These are phyloP conservation scores for Pangasius krempfi DNA, from an alignment of 2,797 vertebrate species.

Conservation along the genomic window DNA sequence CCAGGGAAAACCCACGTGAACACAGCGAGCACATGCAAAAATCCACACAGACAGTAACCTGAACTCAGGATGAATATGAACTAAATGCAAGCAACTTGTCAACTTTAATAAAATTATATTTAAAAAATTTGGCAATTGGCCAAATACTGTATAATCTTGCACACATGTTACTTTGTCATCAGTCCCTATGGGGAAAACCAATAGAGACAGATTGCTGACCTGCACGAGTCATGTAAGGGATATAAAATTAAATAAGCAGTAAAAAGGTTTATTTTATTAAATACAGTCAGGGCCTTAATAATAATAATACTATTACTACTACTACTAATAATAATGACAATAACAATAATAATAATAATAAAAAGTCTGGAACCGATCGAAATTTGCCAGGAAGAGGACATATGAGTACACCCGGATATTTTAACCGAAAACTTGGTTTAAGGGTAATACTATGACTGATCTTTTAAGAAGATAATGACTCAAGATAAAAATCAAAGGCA, in stretches of 20 bases:
- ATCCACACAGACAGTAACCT: neutral
- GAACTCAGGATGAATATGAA: neutral
- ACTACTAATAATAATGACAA: neutral
- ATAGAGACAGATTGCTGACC: neutral
- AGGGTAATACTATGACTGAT: neutral
- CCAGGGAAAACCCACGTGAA: neutral
- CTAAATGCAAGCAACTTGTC: neutral
- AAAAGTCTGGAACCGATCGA: neutral
- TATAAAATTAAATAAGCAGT: neutral
- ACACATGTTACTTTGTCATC: neutral
- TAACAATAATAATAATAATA: neutral
- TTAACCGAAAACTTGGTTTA: neutral
- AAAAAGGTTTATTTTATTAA: neutral
- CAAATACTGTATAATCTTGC: too few relatives aligned
- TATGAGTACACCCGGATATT: neutral
- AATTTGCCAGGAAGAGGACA: neutral
- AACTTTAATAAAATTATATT: neutral
- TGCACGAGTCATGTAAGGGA: neutral
- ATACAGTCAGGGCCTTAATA: neutral
- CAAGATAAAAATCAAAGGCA: neutral
- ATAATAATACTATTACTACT: neutral
- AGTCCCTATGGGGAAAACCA: neutral
- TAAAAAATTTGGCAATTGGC: neutral
- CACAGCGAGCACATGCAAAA: neutral
- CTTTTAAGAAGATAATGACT: neutral